Evolutionary conservation across 2,797 vertebrate genomes (phyloP).

Genomic region (Ptychadena robeensis): DNA sequence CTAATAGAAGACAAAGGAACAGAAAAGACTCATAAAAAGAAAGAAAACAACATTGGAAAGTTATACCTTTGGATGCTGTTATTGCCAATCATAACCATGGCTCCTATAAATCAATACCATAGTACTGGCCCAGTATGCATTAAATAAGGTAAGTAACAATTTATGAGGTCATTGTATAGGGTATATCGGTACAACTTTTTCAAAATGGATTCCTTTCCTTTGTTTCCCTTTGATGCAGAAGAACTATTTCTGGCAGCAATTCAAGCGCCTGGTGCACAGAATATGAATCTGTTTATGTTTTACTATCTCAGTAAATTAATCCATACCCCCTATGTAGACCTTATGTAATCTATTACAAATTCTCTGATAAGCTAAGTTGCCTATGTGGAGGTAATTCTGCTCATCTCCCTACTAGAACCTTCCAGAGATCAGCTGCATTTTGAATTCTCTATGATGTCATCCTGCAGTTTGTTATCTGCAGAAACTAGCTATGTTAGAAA

Average conservation of each 20-base stretch:
- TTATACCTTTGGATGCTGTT: not conserved
- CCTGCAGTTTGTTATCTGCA: slow-evolving; percentile 16
- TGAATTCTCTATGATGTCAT: slow-evolving; percentile 12
- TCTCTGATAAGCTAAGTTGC: not conserved
- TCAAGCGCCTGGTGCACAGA: slow-evolving; percentile 45
- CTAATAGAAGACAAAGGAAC: too few relatives aligned
- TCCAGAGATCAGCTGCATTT: slow-evolving; percentile 22
- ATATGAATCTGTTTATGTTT: slow-evolving; percentile 33
- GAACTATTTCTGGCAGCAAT: slow-evolving; percentile 8
- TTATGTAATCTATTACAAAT: slow-evolving; percentile 41
- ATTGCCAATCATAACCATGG: not conserved
- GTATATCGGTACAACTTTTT: too few relatives aligned
- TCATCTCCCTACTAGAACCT: slow-evolving; percentile 10
- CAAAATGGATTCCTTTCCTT: too few relatives aligned
- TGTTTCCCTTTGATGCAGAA: slow-evolving; percentile 42
- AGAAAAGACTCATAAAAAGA: not conserved
- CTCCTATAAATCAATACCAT: not conserved
- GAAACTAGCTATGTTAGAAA: not conserved
- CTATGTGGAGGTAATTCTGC: not conserved
- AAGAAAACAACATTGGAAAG: too few relatives aligned
- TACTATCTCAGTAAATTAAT: slow-evolving; percentile 16
- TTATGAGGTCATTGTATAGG: not conserved
- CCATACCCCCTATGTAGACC: slow-evolving; percentile 7
- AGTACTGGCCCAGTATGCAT: too few relatives aligned
- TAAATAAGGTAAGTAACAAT: too few relatives aligned